Conservation (phyloP, 1,140 invertebrate species). For the Notospermus geniculatus region DNA sequence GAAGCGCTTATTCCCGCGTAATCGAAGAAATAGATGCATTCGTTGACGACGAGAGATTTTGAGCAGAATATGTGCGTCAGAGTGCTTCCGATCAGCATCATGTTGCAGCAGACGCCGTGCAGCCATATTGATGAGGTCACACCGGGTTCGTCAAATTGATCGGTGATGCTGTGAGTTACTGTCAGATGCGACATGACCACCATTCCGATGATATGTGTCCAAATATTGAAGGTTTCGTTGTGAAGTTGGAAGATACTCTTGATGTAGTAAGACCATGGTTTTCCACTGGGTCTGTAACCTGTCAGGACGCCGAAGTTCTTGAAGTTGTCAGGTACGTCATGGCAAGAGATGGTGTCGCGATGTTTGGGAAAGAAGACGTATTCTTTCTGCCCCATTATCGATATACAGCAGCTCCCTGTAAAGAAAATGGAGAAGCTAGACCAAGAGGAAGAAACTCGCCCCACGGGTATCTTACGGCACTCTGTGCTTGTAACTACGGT, state of each 20-base stretch:
- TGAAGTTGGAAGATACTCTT: constrained; percentile 48
- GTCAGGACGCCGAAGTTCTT: constrained; percentile 40
- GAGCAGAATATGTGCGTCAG: constrained; percentile 44
- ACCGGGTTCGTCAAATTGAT: constrained; percentile 27
- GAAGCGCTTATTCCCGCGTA: no score
- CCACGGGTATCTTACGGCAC: no score
- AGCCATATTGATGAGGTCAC: constrained; percentile 28
- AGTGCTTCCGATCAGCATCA: constrained; percentile 30
- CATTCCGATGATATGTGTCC: constrained; percentile 47
- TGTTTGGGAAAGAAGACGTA: no score
- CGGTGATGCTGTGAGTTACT: constrained; percentile 24
- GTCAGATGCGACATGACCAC: constrained; percentile 27
- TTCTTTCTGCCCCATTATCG: no score
- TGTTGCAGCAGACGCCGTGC: constrained; percentile 25
- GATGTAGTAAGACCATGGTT: constrained; percentile 46
- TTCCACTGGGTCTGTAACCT: constrained; percentile 40
- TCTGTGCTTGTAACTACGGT: no score
- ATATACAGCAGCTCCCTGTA: no score
- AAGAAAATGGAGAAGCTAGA: no score
- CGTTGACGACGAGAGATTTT: constrained; percentile 38
- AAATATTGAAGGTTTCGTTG: constrained; percentile 53
- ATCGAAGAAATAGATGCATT: no score
- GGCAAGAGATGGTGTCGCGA: no score
- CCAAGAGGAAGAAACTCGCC: no score
- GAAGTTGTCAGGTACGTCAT: constrained; percentile 35